Conservation (phyloP, 2,888 invertebrate species). For the Pocota personata region DNA sequence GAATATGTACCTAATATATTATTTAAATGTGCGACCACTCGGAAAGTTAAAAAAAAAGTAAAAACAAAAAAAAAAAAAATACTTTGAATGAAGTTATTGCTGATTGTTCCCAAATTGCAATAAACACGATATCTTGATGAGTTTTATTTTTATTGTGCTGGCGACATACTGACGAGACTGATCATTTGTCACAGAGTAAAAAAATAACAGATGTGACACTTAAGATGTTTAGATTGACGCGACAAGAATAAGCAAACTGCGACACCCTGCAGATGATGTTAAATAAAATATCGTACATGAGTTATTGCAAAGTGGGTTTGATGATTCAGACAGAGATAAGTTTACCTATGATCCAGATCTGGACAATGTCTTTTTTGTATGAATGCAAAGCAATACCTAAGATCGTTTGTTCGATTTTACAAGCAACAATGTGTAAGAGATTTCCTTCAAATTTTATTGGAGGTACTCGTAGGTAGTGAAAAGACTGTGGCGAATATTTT, state of each 20-base stretch:
- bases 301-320: background rate
- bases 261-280: background rate
- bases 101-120: background rate
- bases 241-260: slow-evolving; percentile 1
- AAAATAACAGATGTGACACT: slow-evolving; percentile 1
- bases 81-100: background rate
- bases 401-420: no score
- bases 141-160: background rate
- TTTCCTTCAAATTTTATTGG: no score
- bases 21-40: background rate
- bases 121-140: background rate
- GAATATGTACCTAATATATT: no score
- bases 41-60: background rate
- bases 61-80: background rate
- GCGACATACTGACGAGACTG: slow-evolving; percentile 34
- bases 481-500: no score
- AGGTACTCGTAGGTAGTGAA: no score
- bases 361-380: no score
- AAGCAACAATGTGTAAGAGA: no score
- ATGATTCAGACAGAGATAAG: background rate
- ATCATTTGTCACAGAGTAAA: slow-evolving; percentile 18
- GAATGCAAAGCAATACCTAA: no score
- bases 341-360: background rate
- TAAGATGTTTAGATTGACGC: background rate
- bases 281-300: background rate